Conservation (phyloP, 2,113 vertebrate genomes). For the Xenopus laevis region DNA sequence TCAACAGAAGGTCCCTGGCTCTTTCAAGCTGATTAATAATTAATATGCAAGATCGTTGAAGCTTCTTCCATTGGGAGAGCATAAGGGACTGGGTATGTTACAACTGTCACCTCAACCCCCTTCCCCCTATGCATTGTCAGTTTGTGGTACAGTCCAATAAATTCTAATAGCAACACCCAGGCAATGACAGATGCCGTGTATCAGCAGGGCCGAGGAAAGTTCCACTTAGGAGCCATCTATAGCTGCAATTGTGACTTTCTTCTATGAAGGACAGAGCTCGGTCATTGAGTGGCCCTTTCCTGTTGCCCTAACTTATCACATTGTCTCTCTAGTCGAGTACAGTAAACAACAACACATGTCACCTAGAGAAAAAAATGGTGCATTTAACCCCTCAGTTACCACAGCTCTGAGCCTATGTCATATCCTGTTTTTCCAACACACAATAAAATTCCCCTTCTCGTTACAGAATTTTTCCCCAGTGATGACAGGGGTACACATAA, state of each 20-base stretch:
- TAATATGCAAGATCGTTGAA: slow-evolving; percentile 59
- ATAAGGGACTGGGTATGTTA: slow-evolving; percentile 62
- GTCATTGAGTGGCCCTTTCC: slow-evolving; percentile 50
- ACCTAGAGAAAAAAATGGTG: slow-evolving; percentile 31
- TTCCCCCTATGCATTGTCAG: slow-evolving; percentile 59
- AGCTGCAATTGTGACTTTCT: slow-evolving; percentile 64
- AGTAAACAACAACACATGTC: slow-evolving; percentile 43
- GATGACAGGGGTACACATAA: too few relatives aligned
- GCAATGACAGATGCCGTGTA: slow-evolving; percentile 78
- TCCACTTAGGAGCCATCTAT: slow-evolving; percentile 71
- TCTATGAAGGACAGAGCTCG: slow-evolving; percentile 58
- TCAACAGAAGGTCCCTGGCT: slow-evolving; percentile 52
- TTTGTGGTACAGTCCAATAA: slow-evolving; percentile 88
- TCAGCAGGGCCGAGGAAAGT: slow-evolving; percentile 50
- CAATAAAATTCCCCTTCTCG: too few relatives aligned
- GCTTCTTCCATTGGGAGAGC: slow-evolving; percentile 54
- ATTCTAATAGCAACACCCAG: slow-evolving; percentile 80
- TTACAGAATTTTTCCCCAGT: too few relatives aligned
- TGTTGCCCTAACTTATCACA: slow-evolving; percentile 17
- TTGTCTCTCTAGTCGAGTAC: slow-evolving; percentile 12
- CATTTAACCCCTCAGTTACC: slow-evolving; percentile 15
- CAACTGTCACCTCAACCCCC: slow-evolving; percentile 56
- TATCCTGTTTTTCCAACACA: too few relatives aligned
- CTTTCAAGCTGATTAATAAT: slow-evolving; percentile 65
- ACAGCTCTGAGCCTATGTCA: too few relatives aligned